Base-by-base conservation (phyloP, 2,888 invertebrate species). In the Scaptomyza flava region DNA sequence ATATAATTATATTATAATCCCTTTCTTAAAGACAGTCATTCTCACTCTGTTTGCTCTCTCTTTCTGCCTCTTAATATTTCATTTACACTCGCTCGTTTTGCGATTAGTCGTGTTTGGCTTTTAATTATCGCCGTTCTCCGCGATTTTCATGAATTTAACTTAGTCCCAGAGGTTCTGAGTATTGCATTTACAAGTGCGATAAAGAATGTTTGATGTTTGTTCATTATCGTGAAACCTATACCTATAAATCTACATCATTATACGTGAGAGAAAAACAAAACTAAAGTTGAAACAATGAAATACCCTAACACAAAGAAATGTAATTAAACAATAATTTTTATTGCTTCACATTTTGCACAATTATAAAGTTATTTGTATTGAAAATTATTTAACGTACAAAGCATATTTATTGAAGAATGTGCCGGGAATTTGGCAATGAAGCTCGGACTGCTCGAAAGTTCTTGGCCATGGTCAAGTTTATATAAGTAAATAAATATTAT, bases 371-470 rank as follows among this genome's bases (percentile, higher is more conserved):
- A 38, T 38, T 14, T 38, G 7, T 14, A 6, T 36, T 38, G 3
- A 9, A 12, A 33, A 11, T 4, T 33, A 4, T 3, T 0, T 34
- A 48, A 48, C 12, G 20, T 20, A 11, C 34, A 50, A 23, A 36
- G 50, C 20, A 34, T n/a, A 34, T 20, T 48, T 33, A 17, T 20
- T 12, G 20, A 33, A 12, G 48, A 34, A 33, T 34, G 12, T 20
- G 12, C n/a, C 8, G n/a, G n/a, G 34, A 50, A 34, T 50, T 50
- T 23, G 34, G 20, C 50, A 50, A 34, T 50, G 50, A 3, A 9
- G 30, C 1, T 11, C 11, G 11, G 17, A 48, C 12, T 33, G 12
- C n/a, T 20, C 2, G 17, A n/a, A 9, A 20, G 48, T 48, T 50
- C 34, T 34, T 34, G 6, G 20, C 9, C 33, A 41, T 41, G 38